phyloP scores from a whole-genome alignment of 2,113 vertebrate genomes.

The Rhinolophus ferrumequinum region DNA sequence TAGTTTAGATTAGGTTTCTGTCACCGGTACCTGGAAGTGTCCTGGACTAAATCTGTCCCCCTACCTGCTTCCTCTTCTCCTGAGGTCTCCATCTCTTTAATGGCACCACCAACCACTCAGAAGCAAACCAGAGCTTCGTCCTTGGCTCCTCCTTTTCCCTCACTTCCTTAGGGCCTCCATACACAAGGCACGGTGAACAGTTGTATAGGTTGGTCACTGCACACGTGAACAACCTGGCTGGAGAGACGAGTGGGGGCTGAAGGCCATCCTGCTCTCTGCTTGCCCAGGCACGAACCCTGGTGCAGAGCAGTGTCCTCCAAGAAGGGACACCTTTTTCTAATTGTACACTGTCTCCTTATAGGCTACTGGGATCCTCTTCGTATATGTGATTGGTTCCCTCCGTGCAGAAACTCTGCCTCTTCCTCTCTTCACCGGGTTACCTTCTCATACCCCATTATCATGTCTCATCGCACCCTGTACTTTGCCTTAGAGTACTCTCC shows the following conservation, averaged over 20 bases:
- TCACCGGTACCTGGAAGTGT: neutral
- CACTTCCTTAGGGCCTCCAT: neutral
- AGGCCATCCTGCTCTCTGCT: neutral
- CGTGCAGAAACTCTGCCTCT: neutral
- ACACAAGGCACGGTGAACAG: neutral
- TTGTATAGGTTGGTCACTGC: neutral
- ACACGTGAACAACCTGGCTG: neutral
- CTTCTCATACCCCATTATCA: neutral
- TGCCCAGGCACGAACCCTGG: neutral
- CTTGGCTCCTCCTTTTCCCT: neutral
- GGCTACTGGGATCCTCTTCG: neutral
- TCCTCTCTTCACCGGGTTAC: neutral
- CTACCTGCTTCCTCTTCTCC: neutral
- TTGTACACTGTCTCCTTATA: neutral
- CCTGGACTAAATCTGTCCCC: neutral
- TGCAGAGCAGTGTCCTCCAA: neutral
- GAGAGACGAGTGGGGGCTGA: too few species aligned
- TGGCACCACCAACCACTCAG: neutral
- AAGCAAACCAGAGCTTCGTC: neutral
- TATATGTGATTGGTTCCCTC: neutral
- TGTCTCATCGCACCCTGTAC: neutral
- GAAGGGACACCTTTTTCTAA: neutral
- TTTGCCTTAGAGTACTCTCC: neutral
- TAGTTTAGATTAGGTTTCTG: neutral
- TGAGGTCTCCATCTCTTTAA: neutral